Base-by-base conservation (phyloP, 2,888 invertebrate genomes). In the Villa cingulata region DNA sequence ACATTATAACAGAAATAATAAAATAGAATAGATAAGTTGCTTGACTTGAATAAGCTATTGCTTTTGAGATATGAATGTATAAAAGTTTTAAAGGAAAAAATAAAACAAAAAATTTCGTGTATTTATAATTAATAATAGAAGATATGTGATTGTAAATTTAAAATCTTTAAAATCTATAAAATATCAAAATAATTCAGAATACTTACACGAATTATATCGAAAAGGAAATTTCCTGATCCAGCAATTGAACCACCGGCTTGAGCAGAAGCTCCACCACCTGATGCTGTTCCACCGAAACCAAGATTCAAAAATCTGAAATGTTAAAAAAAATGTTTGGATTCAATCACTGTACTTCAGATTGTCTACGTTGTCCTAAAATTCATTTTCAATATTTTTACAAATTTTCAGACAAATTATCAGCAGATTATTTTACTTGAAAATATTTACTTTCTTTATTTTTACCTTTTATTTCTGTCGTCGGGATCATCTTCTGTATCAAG, bases 131-230 rank as follows among this genome's bases (percentile, higher is more conserved):
- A n/a, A n/a, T n/a, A n/a, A n/a, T n/a, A n/a, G n/a, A n/a, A n/a
- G n/a, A n/a, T n/a, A n/a, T n/a, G n/a, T n/a, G n/a, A n/a, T n/a
- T n/a, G n/a, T n/a, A n/a, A n/a, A n/a, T n/a, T n/a, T n/a, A n/a
- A n/a, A n/a, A n/a, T n/a, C n/a, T n/a, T n/a, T n/a, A n/a, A n/a
- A n/a, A n/a, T n/a, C n/a, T n/a, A n/a, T n/a, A n/a, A n/a, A n/a
- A n/a, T n/a, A n/a, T n/a, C n/a, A n/a, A n/a, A n/a, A n/a, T n/a
- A n/a, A n/a, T n/a, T n/a, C n/a, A n/a, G n/a, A n/a, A n/a, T 23
- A 75, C 85, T 83, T 74, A 89, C 88, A 77, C 88, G 77, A 68
- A 89, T 84, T 65, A 87, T 81, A 70, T 89, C 88, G 70, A 88
- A 87, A 57, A 89, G 74, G 76, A 89, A 87, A 73, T 88, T 89